A percentile compares a stretch with the other conserved stretches of the same genome.
Evolutionary conservation across 2,797 vertebrate species (phyloP).

Genomic region (Schizopygopsis malacanthus): DNA sequence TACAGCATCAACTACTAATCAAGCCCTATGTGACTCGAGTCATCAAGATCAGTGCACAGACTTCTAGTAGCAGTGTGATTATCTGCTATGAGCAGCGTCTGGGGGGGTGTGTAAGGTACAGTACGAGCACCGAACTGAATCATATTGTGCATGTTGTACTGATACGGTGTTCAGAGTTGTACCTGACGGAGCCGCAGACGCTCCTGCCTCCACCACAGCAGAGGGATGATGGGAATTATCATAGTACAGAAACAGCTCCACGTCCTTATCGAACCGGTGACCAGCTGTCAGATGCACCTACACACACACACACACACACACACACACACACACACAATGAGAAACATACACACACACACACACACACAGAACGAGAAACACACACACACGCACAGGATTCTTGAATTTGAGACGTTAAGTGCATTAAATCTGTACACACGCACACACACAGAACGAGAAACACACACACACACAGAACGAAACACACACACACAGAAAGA

Average conservation of each 20-base stretch:
- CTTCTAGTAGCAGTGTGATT: background rate
- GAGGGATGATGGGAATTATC: constrained; percentile 77
- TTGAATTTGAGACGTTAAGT: no score
- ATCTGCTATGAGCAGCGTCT: no score
- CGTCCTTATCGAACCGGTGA: constrained; percentile 83
- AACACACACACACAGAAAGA: no score
- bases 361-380: no score
- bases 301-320: constrained; percentile 18
- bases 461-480: no score
- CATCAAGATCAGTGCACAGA: background rate
- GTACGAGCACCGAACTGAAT: background rate
- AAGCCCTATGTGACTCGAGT: background rate
- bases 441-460: no score
- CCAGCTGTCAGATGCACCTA: constrained; percentile 80
- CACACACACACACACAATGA: no score
- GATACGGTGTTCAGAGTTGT: background rate
- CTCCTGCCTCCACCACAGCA: constrained; percentile 79
- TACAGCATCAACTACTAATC: background rate
- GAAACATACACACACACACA: no score
- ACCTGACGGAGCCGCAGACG: constrained; percentile 72
- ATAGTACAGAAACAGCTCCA: constrained; percentile 85
- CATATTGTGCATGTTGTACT: background rate
- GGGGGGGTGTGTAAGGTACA: no score
- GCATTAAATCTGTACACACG: no score
- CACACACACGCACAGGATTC: no score